These are phyloP conservation scores for Myripristis jacobus DNA, from an alignment of 2,797 vertebrate genomes.

Conservation along the genomic window DNA sequence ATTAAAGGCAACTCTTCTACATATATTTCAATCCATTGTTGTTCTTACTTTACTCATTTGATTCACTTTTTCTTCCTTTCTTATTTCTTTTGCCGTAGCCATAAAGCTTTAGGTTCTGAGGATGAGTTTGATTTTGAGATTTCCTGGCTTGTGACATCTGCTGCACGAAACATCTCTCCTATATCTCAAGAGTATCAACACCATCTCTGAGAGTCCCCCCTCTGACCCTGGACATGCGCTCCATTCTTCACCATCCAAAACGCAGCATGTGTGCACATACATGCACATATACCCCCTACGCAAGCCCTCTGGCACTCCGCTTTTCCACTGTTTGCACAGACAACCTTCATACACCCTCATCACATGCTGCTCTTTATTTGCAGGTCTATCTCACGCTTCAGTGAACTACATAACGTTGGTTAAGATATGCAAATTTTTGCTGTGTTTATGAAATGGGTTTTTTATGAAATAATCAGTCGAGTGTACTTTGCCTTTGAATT, in stretches of 20 bases:
- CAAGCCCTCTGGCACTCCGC: background rate
- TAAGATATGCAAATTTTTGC: conserved; percentile 22
- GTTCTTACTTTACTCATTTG: background rate
- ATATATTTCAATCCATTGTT: background rate
- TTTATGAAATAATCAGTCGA: conserved; percentile 7
- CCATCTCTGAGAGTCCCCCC: conserved; percentile 6
- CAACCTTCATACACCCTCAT: background rate
- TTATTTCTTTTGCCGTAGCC: conserved; percentile 68
- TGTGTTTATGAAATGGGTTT: conserved; percentile 2
- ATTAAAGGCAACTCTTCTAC: background rate
- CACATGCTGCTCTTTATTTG: conserved; percentile 16
- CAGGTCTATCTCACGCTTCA: conserved; percentile 7
- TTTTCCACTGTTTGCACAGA: background rate
- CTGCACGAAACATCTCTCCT: conserved; percentile 23
- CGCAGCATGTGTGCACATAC: background rate
- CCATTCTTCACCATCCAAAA: background rate
- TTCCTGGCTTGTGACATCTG: conserved; percentile 60
- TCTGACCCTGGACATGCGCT: conserved; percentile 3
- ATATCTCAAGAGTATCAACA: conserved; percentile 37
- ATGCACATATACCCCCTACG: background rate
- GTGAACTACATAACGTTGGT: background rate
- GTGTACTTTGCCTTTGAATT: conserved; percentile 27
- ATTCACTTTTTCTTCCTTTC: conserved; percentile 24
- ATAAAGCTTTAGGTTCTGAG: conserved; percentile 80
- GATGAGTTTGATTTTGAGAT: conserved; percentile 79